Evolutionary conservation across 2,113 vertebrate genomes (phyloP).

Genomic region (Protomyctophum bolini): DNA sequence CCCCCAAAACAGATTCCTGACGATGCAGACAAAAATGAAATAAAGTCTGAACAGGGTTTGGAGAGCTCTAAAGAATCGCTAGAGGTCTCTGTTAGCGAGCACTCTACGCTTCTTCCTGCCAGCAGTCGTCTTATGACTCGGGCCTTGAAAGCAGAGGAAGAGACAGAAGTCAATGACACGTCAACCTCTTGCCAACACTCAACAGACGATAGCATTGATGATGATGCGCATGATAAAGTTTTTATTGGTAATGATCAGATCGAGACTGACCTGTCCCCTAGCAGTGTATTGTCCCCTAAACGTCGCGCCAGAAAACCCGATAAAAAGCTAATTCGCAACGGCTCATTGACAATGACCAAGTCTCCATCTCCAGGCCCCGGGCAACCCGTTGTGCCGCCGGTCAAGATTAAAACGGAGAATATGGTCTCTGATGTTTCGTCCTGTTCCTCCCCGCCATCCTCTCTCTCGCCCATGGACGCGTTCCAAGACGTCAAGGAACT

Average conservation of each 20-base stretch:
- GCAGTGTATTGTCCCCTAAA: slow-evolving; percentile 26
- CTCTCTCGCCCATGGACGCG: slow-evolving; percentile 78
- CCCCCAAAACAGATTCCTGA: slow-evolving; percentile 28
- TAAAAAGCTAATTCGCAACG: slow-evolving; percentile 65
- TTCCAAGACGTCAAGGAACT: slow-evolving; percentile 87
- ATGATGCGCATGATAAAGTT: slow-evolving; percentile 16
- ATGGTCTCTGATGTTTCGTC: slow-evolving; percentile 44
- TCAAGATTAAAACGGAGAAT: slow-evolving; percentile 67
- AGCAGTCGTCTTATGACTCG: slow-evolving; percentile 71
- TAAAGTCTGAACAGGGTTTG: slow-evolving; percentile 29
- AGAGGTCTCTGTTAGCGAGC: slow-evolving; percentile 48
- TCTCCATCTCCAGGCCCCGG: neutral
- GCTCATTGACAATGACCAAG: slow-evolving; percentile 46
- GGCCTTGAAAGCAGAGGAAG: slow-evolving; percentile 69
- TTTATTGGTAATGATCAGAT: slow-evolving; percentile 19
- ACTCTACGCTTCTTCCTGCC: slow-evolving; percentile 67
- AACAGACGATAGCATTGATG: slow-evolving; percentile 4
- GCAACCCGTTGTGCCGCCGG: slow-evolving; percentile 5
- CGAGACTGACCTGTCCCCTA: slow-evolving; percentile 41
- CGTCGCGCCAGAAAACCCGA: slow-evolving; percentile 60
- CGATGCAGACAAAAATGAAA: slow-evolving; percentile 17
- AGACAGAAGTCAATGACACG: slow-evolving; percentile 55
- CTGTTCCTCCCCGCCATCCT: slow-evolving; percentile 51
- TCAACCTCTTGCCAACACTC: slow-evolving; percentile 39
- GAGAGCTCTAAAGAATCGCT: slow-evolving; percentile 31